Conservation (phyloP, 2,113 vertebrate species). For the Microcebus murinus region DNA sequence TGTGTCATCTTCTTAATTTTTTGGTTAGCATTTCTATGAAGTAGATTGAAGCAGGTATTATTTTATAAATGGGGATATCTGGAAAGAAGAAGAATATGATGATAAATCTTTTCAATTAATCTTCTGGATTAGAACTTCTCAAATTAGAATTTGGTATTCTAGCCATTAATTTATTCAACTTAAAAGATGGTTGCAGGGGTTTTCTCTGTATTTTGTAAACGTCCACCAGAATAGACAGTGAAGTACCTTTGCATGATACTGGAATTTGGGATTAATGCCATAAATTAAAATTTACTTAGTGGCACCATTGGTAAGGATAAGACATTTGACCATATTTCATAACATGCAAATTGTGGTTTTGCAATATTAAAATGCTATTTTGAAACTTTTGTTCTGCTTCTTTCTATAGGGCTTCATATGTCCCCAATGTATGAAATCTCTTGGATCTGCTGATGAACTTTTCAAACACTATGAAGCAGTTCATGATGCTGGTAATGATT, state of each 20-base stretch:
- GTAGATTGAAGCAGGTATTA: background rate
- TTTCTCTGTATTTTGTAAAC: slow-evolving; percentile 50
- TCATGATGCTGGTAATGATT: slow-evolving; percentile 93
- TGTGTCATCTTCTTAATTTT: background rate
- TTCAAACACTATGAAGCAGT: slow-evolving; percentile 98
- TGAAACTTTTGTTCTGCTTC: slow-evolving; percentile 27
- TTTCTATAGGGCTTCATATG: slow-evolving; percentile 96
- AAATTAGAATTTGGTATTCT: slow-evolving; percentile 45
- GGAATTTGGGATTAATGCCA: background rate
- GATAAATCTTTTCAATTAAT: slow-evolving; percentile 1
- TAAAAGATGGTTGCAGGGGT: slow-evolving; percentile 6
- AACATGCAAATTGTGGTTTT: slow-evolving; percentile 16
- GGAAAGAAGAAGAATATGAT: background rate
- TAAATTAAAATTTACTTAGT: slow-evolving; percentile 8
- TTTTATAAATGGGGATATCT: slow-evolving; percentile 18
- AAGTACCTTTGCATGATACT: background rate
- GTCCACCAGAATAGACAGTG: background rate
- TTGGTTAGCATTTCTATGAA: background rate
- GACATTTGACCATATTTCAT: slow-evolving; percentile 46
- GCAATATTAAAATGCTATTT: background rate
- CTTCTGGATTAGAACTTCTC: background rate
- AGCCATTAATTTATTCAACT: slow-evolving; percentile 10
- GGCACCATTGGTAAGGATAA: background rate
- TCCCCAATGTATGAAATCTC: slow-evolving; percentile 99
- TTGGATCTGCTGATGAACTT: slow-evolving; percentile 97